Evolutionary conservation across 2,113 vertebrate species (phyloP).

Genomic region (Arenaria interpres): DNA sequence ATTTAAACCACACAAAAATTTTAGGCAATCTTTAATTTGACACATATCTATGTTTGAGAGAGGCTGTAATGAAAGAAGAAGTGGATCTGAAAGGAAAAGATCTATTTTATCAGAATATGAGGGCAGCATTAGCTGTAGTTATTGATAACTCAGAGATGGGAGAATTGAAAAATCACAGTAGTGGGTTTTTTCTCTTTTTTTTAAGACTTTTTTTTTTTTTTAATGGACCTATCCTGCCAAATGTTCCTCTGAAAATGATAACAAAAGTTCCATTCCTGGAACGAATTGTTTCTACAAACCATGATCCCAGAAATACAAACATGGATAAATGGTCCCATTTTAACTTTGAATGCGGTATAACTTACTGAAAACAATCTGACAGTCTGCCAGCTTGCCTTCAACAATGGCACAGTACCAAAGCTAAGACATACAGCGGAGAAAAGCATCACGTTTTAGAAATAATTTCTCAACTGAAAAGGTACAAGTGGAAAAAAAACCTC

Average conservation of each 20-base stretch:
- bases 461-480: constrained; percentile 31
- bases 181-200: background rate
- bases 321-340: constrained; percentile 67
- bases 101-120: background rate
- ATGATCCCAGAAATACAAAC: constrained; percentile 65
- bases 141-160: background rate
- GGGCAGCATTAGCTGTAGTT: background rate
- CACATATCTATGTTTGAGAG: background rate
- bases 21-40: background rate
- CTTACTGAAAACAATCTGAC: constrained; percentile 69
- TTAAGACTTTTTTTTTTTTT: background rate
- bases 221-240: constrained; percentile 34
- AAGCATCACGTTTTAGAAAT: background rate
- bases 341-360: constrained; percentile 45
- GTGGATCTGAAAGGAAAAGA: background rate
- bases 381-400: constrained; percentile 65
- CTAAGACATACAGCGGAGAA: background rate
- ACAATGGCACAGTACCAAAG: constrained; percentile 55
- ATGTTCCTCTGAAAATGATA: constrained; percentile 42
- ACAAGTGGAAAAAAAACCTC: background rate
- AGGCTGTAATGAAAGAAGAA: background rate
- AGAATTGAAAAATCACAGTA: background rate
- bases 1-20: background rate
- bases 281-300: constrained; percentile 60
- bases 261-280: constrained; percentile 67